These are phyloP conservation scores for Limnephilus lunatus DNA, from an alignment of 2,888 invertebrate species.

Conservation along the genomic window DNA sequence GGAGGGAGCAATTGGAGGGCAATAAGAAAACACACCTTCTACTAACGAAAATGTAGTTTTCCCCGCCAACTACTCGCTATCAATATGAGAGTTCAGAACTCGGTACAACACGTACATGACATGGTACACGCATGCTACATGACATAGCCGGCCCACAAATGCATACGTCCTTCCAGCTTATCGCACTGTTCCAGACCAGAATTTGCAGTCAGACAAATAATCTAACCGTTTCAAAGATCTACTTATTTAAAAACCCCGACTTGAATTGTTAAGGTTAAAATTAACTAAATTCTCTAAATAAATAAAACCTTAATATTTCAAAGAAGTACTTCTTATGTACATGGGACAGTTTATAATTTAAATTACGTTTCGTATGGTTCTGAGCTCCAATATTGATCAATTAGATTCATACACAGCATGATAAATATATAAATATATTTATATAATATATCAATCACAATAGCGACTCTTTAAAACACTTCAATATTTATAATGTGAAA, in stretches of 20 bases:
- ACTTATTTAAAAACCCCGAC: neutral
- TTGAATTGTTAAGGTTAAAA: neutral
- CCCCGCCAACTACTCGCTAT: slow-evolving; percentile 52
- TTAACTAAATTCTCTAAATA: slow-evolving; percentile 8
- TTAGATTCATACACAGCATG: slow-evolving; percentile 62
- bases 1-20: slow-evolving; percentile 44
- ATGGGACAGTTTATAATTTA: slow-evolving; percentile 14
- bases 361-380: slow-evolving; percentile 36
- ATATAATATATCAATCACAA: slow-evolving; percentile 61
- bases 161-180: neutral
- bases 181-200: neutral
- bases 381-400: slow-evolving; percentile 56
- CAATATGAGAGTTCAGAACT: slow-evolving; percentile 58
- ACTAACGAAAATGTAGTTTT: slow-evolving; percentile 55
- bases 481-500: slow-evolving; percentile 35
- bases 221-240: neutral
- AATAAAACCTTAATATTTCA: slow-evolving; percentile 7
- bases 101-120: neutral
- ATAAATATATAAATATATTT: slow-evolving; percentile 57
- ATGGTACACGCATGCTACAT: neutral
- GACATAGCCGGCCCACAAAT: neutral
- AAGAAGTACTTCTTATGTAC: neutral
- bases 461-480: slow-evolving; percentile 54
- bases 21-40: slow-evolving; percentile 53
- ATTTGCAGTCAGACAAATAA: neutral